Base-by-base conservation (phyloP, 2,888 invertebrate genomes). In the Pyrgus malvae region DNA sequence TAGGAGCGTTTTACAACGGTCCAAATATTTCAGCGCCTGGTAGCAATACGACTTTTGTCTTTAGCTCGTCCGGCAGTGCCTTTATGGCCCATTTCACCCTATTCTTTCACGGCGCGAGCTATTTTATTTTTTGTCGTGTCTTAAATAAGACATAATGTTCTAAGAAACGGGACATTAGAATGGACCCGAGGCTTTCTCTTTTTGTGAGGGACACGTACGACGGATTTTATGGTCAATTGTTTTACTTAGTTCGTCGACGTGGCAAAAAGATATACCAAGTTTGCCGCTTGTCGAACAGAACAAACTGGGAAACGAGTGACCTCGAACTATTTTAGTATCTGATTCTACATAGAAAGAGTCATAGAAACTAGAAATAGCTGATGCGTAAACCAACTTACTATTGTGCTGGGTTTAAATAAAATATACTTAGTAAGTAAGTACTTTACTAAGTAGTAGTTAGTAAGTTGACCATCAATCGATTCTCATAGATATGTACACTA, bases 81-180 rank as follows among this genome's bases (percentile, higher is more conserved):
- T 86, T 86, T 88, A 87, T 85, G 78, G 79, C 72, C 81, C 82
- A 82, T 87, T 83, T 78, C 72, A 80, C 80, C 73, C 80, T 82
- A 83, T 83, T 82, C 78, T 81, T 82, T 76, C 78, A 74, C 72
- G 73, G 70, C 65, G 71, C 70, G 76, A 72, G 76, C 80, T 74
- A 76, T 82, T 79, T 80, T 79, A 78, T 81, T 87, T 81, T 82
- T 83, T 83, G 81, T 81, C 78, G 76, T 78, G 72, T 80, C 80
- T 86, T 83, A 89, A 90, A 88, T 88, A 87, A 88, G 88, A 89
- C 86, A 81, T 90, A 83, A 89, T 86, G 85, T 87, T 88, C 87
- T 84, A 69, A 86, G 88, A 85, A 88, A 85, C 80, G 83, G 78
- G 74, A 82, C 80, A 82, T 87, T 83, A 84, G 80, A 85, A 82